These are phyloP conservation scores for Bryconaethiops microstoma DNA, from an alignment of 2,797 vertebrate genomes.

Conservation along the genomic window DNA sequence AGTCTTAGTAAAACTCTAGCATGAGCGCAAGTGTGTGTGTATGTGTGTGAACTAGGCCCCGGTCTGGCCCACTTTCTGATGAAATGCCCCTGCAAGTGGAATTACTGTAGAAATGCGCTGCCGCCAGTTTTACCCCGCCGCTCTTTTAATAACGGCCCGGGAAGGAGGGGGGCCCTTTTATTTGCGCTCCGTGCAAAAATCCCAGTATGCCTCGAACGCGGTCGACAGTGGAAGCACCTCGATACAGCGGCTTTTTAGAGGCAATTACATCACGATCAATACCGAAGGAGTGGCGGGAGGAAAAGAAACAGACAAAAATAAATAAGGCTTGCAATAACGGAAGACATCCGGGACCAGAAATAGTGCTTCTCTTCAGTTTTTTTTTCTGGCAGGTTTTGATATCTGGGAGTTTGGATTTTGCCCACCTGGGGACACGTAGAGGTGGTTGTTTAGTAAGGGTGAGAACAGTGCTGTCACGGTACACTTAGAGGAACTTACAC, in stretches of 20 bases:
- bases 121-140: constrained; percentile 59
- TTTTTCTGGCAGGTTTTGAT: constrained; percentile 16
- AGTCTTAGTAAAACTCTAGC: constrained; percentile 11
- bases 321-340: constrained; percentile 25
- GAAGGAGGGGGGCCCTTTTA: constrained; percentile 24
- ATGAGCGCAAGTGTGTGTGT: background rate
- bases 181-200: constrained; percentile 43
- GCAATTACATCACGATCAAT: constrained; percentile 58
- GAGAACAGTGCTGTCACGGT: background rate
- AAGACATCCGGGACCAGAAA: constrained; percentile 26
- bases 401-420: background rate
- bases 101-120: constrained; percentile 62
- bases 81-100: constrained; percentile 66
- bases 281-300: constrained; percentile 33
- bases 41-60: constrained; percentile 40
- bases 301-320: constrained; percentile 19
- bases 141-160: constrained; percentile 46
- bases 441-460: background rate
- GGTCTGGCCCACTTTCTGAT: constrained; percentile 68
- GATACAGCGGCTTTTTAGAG: constrained; percentile 48
- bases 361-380: background rate
- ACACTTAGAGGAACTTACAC: too few species aligned
- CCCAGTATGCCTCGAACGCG: constrained; percentile 43
- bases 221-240: constrained; percentile 52
- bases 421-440: background rate